These are phyloP conservation scores for Erpornis zantholeuca DNA, from an alignment of 2,113 vertebrate genomes.

Conservation along the genomic window DNA sequence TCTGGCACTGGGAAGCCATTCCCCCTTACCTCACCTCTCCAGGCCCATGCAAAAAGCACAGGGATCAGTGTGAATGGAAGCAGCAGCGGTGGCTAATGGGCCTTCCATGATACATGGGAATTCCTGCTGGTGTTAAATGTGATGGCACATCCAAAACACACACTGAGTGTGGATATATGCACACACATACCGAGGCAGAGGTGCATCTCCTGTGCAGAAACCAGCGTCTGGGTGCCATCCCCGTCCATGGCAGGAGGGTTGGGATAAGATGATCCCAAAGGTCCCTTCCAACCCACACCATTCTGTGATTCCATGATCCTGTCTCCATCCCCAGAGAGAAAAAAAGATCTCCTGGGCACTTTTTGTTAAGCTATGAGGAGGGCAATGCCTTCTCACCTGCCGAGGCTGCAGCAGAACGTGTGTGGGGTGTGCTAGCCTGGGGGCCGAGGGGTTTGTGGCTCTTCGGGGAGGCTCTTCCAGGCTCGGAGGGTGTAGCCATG, in stretches of 20 bases:
- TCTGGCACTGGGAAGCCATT: neutral
- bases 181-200: too few species aligned
- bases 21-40: neutral
- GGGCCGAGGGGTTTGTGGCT: rapidly evolving
- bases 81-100: neutral
- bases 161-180: neutral
- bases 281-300: neutral
- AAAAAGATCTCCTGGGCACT: neutral
- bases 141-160: neutral
- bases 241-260: rapidly evolving
- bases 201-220: neutral
- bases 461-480: neutral
- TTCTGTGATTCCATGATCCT: neutral
- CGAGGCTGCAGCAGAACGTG: neutral
- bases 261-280: neutral
- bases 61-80: neutral
- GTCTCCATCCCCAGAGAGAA: neutral
- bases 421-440: neutral
- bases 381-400: neutral
- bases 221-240: neutral
- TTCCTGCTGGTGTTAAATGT: neutral
- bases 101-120: neutral
- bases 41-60: neutral
- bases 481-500: neutral
- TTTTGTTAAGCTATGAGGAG: neutral